A percentile compares a stretch with the other conserved stretches of the same genome.
These are phyloP conservation scores for Tarsius wallacei DNA, from an alignment of 2,797 vertebrate species.

Conservation along the genomic window DNA sequence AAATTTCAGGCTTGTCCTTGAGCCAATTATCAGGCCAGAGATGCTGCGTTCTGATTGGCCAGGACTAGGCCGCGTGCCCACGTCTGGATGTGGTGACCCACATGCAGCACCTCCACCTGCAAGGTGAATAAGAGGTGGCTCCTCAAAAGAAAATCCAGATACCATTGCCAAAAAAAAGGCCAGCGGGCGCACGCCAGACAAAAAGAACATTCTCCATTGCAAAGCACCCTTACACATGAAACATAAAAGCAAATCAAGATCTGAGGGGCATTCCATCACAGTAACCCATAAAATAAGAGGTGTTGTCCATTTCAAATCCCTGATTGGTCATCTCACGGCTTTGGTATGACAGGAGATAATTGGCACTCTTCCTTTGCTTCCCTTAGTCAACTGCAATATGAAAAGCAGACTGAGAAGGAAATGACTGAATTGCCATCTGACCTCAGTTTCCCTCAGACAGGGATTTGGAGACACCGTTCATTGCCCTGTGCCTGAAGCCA, in stretches of 20 bases:
- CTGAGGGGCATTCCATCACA: background rate
- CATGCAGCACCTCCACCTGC: background rate
- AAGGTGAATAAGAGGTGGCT: background rate
- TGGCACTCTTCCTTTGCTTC: background rate
- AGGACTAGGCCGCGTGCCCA: background rate
- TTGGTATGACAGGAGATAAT: background rate
- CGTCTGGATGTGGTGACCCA: background rate
- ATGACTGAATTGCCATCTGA: background rate
- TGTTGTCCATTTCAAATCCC: background rate
- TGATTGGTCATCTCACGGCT: background rate
- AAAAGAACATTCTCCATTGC: background rate
- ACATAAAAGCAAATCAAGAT: slow-evolving; percentile 36
- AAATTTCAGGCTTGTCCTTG: background rate
- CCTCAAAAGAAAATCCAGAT: background rate
- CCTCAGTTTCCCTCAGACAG: background rate
- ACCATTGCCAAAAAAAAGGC: slow-evolving; percentile 5
- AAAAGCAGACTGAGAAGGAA: slow-evolving; percentile 3
- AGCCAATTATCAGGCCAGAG: background rate
- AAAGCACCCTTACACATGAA: background rate
- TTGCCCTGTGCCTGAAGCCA: background rate
- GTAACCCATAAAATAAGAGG: background rate
- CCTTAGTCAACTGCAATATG: background rate
- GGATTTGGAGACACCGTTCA: background rate
- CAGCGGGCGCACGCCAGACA: background rate
- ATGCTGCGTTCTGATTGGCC: background rate